These are phyloP conservation scores for Larimichthys polyactis DNA, from an alignment of 2,113 vertebrate genomes.

Conservation along the genomic window DNA sequence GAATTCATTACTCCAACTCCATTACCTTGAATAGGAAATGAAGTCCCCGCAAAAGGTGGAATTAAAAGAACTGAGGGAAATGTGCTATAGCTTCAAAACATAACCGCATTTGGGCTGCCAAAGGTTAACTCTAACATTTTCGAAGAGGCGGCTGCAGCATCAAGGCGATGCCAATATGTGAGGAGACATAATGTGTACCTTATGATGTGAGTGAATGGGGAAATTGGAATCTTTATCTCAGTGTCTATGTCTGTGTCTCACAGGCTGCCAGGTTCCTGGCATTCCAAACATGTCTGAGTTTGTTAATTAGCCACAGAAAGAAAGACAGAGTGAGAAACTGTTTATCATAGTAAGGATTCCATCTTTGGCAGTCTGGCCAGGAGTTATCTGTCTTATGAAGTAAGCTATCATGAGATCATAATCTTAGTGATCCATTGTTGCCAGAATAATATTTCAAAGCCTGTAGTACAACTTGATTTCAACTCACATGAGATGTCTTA, in stretches of 20 bases:
- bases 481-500: background rate
- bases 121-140: conserved; percentile 81
- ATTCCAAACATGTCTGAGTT: conserved; percentile 65
- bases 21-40: conserved; percentile 80
- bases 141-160: conserved; percentile 43
- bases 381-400: conserved; percentile 49
- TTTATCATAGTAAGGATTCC: conserved; percentile 30
- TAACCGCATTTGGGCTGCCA: conserved; percentile 50
- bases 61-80: conserved; percentile 66
- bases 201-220: conserved; percentile 79
- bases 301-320: conserved; percentile 79
- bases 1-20: conserved; percentile 77
- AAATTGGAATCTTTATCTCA: conserved; percentile 85
- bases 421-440: conserved; percentile 22
- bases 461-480: background rate
- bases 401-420: conserved; percentile 48
- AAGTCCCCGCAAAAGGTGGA: conserved; percentile 68
- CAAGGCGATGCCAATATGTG: conserved; percentile 72
- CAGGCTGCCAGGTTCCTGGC: conserved; percentile 55
- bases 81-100: conserved; percentile 60
- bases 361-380: conserved; percentile 31
- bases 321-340: conserved; percentile 37
- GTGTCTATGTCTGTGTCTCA: conserved; percentile 23
- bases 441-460: conserved; percentile 33
- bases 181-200: conserved; percentile 66